These are phyloP conservation scores for Phaedon cochleariae DNA, from an alignment of 2,888 invertebrate genomes.

Conservation along the genomic window DNA sequence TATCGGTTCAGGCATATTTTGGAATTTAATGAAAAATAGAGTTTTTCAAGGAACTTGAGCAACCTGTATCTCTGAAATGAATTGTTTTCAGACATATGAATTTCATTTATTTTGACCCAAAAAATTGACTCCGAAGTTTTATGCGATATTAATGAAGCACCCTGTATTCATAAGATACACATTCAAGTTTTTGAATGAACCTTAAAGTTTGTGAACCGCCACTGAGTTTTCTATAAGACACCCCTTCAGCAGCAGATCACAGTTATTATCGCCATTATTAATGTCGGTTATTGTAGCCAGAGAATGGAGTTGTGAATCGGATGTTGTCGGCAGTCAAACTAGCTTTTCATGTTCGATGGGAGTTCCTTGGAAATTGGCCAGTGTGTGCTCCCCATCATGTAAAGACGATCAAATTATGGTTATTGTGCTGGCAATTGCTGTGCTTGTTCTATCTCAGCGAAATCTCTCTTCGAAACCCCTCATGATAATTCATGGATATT, in stretches of 20 bases:
- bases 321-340: constrained; percentile 10
- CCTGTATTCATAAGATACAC: no score
- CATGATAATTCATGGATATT: no score
- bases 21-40: no score
- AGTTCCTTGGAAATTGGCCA: constrained; percentile 5
- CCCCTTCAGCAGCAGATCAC: constrained; percentile 37
- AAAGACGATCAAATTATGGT: constrained; percentile 7
- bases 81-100: no score
- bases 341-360: constrained; percentile 10
- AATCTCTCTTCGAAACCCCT: no score
- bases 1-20: no score
- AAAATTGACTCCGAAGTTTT: no score
- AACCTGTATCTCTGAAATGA: no score
- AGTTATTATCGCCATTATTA: constrained; percentile 35
- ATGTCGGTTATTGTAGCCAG: constrained; percentile 11
- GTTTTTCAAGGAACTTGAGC: no score
- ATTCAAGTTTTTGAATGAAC: no score
- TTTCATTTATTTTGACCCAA: no score
- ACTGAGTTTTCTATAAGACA: constrained; percentile 32
- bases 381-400: neutral
- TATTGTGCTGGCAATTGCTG: neutral
- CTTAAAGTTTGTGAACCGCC: constrained; percentile 37
- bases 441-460: neutral
- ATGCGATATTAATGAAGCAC: no score
- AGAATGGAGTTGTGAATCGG: neutral